Percentiles rank a stretch among this genome's conserved stretches.
Conservation (phyloP, 2,888 invertebrate genomes). For the Protonemura montana region DNA sequence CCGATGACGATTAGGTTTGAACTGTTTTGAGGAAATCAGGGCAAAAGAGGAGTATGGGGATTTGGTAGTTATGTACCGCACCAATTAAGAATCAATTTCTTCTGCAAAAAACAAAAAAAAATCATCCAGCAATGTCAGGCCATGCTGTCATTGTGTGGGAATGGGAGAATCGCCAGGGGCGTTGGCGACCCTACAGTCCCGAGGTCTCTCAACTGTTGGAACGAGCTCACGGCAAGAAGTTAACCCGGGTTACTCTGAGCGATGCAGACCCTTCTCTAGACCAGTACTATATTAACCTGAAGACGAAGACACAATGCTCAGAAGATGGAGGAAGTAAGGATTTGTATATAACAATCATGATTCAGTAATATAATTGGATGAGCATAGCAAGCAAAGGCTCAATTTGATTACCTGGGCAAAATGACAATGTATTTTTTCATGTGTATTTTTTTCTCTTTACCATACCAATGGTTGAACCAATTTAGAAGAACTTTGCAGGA, state of each 20-base stretch:
- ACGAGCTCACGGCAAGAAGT: constrained; percentile 81
- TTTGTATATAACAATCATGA: background rate
- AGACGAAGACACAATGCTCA: constrained; percentile 75
- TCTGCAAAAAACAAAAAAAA: background rate
- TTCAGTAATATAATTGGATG: too few species aligned
- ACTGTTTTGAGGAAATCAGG: background rate
- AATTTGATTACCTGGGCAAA: too few species aligned
- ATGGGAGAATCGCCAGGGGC: constrained; percentile 73
- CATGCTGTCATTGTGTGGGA: constrained; percentile 74
- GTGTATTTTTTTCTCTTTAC: too few species aligned
- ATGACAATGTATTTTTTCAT: too few species aligned
- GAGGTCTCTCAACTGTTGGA: constrained; percentile 86
- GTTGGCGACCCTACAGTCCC: constrained; percentile 87
- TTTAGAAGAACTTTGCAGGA: too few species aligned
- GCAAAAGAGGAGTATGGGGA: background rate
- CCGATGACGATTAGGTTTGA: background rate
- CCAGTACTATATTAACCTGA: constrained; percentile 80
- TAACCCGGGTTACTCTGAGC: constrained; percentile 83
- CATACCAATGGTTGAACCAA: too few species aligned
- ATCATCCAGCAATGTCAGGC: constrained; percentile 1
- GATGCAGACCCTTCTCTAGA: constrained; percentile 84
- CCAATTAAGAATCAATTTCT: background rate
- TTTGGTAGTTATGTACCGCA: background rate
- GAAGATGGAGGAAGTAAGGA: constrained; percentile 65
- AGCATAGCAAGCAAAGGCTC: too few species aligned